Conservation (phyloP, 1,140 invertebrate species). For the Psilanteris sp. region DNA sequence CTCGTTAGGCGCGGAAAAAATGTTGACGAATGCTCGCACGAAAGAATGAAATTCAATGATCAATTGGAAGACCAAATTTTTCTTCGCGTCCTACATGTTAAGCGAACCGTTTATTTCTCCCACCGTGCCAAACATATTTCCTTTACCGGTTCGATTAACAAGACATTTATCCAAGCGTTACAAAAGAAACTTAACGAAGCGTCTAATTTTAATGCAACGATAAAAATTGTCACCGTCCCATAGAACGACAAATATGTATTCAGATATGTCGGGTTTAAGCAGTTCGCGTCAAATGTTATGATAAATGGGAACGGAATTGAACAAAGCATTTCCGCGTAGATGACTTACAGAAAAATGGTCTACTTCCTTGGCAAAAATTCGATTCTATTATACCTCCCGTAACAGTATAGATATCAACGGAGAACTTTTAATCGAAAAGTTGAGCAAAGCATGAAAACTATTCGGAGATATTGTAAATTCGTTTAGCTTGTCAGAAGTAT, state of each 20-base stretch:
- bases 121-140: constrained; percentile 4
- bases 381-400: constrained; percentile 41
- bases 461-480: constrained; percentile 42
- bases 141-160: constrained; percentile 21
- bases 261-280: constrained; percentile 46
- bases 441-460: constrained; percentile 40
- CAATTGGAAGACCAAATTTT: constrained; percentile 2
- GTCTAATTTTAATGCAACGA: constrained; percentile 31
- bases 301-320: constrained; percentile 45
- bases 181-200: constrained; percentile 40
- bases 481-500: constrained; percentile 25
- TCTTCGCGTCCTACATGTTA: background rate
- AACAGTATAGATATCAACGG: constrained; percentile 22
- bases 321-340: constrained; percentile 55
- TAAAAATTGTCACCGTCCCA: constrained; percentile 14
- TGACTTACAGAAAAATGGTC: constrained; percentile 56
- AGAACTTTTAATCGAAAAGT: constrained; percentile 62
- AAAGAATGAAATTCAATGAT: constrained; percentile 2
- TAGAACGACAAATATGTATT: constrained; percentile 47
- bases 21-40: background rate
- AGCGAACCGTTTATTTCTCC: background rate
- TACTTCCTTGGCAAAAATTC: constrained; percentile 34
- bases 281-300: constrained; percentile 38
- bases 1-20: background rate
- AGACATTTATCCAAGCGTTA: constrained; percentile 24